Evolutionary conservation across 2,888 invertebrate genomes (phyloP).

Genomic region (Endotricha flammealis): DNA sequence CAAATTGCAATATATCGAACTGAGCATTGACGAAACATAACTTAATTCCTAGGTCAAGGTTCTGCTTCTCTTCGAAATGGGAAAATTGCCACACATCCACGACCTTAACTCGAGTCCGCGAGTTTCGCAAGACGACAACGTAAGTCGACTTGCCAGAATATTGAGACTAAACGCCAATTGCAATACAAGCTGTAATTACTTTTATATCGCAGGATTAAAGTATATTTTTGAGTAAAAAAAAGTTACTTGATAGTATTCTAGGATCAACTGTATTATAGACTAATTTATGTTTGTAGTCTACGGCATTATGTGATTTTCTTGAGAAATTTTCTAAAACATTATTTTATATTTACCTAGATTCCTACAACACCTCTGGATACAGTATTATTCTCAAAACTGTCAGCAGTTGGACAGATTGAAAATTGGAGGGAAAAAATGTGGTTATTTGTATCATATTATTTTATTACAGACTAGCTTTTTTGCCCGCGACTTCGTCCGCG

Average conservation of each 20-base stretch:
- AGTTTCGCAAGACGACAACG: constrained; percentile 54
- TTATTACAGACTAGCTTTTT: too few relatives aligned
- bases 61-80: constrained; percentile 72
- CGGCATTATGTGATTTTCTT: too few relatives aligned
- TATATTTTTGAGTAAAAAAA: neutral
- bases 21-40: constrained; percentile 60
- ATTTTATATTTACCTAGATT: too few relatives aligned
- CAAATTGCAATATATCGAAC: constrained; percentile 43
- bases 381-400: too few relatives aligned
- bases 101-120: constrained; percentile 69
- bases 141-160: constrained; percentile 40
- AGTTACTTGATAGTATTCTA: neutral
- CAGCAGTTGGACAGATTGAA: too few relatives aligned
- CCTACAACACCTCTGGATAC: too few relatives aligned
- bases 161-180: constrained; percentile 13
- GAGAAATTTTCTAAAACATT: too few relatives aligned
- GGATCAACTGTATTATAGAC: neutral
- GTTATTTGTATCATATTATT: too few relatives aligned
- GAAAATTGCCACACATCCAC: constrained; percentile 73
- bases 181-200: constrained; percentile 10
- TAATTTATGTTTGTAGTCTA: neutral
- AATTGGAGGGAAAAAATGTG: too few relatives aligned
- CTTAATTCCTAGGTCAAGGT: constrained; percentile 76
- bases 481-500: too few relatives aligned
- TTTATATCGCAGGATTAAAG: neutral